Conservation (phyloP, 2,888 invertebrate species). For the Zygothrica quintamaculata region DNA sequence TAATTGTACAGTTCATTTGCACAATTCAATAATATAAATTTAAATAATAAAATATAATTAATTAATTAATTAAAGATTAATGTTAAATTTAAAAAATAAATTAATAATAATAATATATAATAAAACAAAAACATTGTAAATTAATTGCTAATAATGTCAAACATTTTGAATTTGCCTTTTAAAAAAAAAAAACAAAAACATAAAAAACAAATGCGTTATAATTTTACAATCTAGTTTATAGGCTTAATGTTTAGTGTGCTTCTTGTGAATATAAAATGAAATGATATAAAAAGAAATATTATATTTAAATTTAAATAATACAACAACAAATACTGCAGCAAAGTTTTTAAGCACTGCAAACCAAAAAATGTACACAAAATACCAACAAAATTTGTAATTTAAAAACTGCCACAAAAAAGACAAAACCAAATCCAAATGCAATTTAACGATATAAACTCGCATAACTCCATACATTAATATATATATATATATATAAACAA, state of each 20-base stretch:
- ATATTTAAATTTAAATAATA: slow-evolving; percentile 6
- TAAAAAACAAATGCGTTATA: slow-evolving; percentile 52
- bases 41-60: slow-evolving; percentile 33
- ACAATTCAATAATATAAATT: slow-evolving; percentile 47
- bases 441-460: slow-evolving; percentile 17
- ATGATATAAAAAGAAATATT: slow-evolving; percentile 14
- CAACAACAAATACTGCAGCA: slow-evolving; percentile 12
- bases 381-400: slow-evolving; percentile 69
- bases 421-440: slow-evolving; percentile 30
- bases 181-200: no score
- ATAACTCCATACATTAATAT: slow-evolving; percentile 19
- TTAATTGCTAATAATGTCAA: slow-evolving; percentile 73
- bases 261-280: slow-evolving; percentile 39
- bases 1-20: slow-evolving; percentile 75
- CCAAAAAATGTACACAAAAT: slow-evolving; percentile 28
- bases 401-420: slow-evolving; percentile 81
- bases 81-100: slow-evolving; percentile 22
- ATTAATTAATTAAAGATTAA: slow-evolving; percentile 16
- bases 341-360: slow-evolving; percentile 34
- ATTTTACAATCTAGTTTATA: slow-evolving; percentile 51
- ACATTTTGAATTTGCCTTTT: slow-evolving; percentile 79
- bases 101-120: slow-evolving; percentile 3
- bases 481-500: slow-evolving; percentile 30
- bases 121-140: slow-evolving; percentile 42
- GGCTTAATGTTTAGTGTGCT: slow-evolving; percentile 72